These are phyloP conservation scores for Frieseomelitta varia DNA, from an alignment of 1,140 invertebrate species.

Conservation along the genomic window DNA sequence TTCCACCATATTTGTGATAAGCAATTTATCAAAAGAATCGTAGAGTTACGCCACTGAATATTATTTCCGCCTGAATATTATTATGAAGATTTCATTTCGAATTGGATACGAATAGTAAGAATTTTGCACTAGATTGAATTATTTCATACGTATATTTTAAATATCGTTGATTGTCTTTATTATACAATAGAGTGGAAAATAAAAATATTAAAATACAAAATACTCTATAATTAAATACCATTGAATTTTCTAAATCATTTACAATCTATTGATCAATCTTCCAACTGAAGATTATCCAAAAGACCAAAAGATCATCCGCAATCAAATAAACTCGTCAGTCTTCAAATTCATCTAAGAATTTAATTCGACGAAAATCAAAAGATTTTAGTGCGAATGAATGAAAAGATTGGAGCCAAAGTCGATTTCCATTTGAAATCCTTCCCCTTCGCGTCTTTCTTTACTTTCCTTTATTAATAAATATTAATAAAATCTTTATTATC, in stretches of 20 bases:
- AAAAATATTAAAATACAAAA: background rate
- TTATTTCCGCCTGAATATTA: background rate
- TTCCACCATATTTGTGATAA: background rate
- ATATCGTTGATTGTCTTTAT: background rate
- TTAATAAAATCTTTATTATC: too few relatives aligned
- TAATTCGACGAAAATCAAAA: too few relatives aligned
- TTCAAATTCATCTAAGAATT: too few relatives aligned
- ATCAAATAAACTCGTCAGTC: too few relatives aligned
- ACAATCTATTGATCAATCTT: too few relatives aligned
- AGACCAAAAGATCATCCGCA: too few relatives aligned
- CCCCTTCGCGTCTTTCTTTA: background rate
- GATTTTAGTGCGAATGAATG: too few relatives aligned
- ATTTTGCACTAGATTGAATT: background rate
- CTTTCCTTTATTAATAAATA: background rate
- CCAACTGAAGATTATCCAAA: too few relatives aligned
- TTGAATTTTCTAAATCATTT: too few relatives aligned
- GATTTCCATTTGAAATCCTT: background rate
- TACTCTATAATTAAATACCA: background rate
- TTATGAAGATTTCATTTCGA: background rate
- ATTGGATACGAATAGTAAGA: background rate
- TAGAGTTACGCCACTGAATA: background rate
- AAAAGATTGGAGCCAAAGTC: background rate
- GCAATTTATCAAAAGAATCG: background rate
- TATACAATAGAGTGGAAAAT: too few relatives aligned
- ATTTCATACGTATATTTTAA: background rate